These are phyloP conservation scores for Discoglossus pictus DNA, from an alignment of 2,797 vertebrate species.

Conservation along the genomic window DNA sequence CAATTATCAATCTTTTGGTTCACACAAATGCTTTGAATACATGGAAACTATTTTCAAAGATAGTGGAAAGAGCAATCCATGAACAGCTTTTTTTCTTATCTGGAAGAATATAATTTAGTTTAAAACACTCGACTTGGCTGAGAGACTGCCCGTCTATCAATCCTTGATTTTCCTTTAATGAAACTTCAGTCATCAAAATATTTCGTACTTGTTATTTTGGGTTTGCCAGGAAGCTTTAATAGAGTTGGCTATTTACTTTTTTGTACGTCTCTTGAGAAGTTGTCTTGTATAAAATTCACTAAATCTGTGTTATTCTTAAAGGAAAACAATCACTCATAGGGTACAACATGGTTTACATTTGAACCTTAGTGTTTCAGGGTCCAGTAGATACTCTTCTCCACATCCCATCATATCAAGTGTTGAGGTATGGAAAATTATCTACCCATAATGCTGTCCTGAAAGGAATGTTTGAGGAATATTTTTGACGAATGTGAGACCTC, in stretches of 20 bases:
- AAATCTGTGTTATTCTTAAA: background rate
- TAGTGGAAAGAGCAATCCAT: constrained; percentile 19
- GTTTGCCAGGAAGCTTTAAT: background rate
- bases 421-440: no score
- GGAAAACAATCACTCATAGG: background rate
- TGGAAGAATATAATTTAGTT: constrained; percentile 41
- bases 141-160: background rate
- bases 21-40: constrained; percentile 40
- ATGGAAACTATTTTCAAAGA: constrained; percentile 37
- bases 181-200: background rate
- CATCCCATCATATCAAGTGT: no score
- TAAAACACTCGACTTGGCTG: constrained; percentile 19
- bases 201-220: background rate
- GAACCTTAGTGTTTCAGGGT: no score
- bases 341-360: no score
- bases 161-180: constrained; percentile 19
- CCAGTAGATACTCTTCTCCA: no score
- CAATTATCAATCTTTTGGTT: constrained; percentile 39
- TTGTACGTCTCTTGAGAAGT: background rate
- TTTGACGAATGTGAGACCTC: no score
- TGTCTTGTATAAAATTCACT: background rate
- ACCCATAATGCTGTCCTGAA: no score
- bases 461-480: no score
- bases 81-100: constrained; percentile 44
- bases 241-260: background rate